Evolutionary conservation across 2,888 invertebrate genomes (phyloP).

Genomic region (Carcina quercana): DNA sequence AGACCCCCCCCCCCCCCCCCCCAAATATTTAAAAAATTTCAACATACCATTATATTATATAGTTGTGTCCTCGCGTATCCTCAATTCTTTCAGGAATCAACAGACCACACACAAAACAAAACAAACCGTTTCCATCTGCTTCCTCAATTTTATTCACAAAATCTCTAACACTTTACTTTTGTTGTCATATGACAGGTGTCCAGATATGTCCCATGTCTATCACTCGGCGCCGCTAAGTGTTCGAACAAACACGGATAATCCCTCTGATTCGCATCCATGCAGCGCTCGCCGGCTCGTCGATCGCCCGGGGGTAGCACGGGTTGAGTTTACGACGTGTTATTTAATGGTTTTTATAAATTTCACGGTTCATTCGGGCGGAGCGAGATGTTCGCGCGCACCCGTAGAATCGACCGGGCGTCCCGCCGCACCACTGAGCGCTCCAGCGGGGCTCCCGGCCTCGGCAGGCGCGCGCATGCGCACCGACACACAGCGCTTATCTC

Average conservation of each 20-base stretch:
- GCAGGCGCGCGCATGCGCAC: conserved; percentile 25
- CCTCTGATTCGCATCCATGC: neutral
- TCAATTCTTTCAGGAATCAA: no score
- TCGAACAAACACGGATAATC: conserved; percentile 7
- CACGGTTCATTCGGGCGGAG: conserved; percentile 35
- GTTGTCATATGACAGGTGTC: conserved; percentile 41
- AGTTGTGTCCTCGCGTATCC: no score
- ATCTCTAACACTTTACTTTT: no score
- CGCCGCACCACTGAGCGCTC: conserved; percentile 67
- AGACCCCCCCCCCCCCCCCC: no score
- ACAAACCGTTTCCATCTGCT: no score
- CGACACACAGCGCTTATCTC: conserved; percentile 7
- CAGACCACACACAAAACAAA: no score
- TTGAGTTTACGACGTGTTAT: conserved; percentile 4
- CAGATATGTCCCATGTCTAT: conserved; percentile 33
- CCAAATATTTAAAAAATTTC: no score
- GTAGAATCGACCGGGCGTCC: conserved; percentile 67
- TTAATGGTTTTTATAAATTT: conserved; percentile 23
- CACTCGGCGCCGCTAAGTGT: conserved; percentile 22
- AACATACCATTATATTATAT: no score
- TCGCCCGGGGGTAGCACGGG: neutral
- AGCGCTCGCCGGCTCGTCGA: no score
- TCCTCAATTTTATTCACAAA: no score
- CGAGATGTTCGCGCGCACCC: conserved; percentile 45
- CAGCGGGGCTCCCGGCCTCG: conserved; percentile 43